Base-by-base conservation (phyloP, 2,113 vertebrate genomes). In the Tautogolabrus adspersus region DNA sequence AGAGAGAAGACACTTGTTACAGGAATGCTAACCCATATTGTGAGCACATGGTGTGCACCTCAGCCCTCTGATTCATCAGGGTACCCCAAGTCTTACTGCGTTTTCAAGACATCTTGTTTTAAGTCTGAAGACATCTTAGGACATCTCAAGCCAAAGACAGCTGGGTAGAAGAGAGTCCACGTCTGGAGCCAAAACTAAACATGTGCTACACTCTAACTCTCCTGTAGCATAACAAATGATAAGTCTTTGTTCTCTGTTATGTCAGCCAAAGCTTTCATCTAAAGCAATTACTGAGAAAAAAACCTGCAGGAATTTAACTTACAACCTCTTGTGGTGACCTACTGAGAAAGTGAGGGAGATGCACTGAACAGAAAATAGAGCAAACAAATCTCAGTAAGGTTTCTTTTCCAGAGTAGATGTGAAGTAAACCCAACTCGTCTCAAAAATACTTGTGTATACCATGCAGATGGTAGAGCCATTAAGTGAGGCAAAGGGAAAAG, bases 211-310 rank as follows among this genome's bases (percentile, higher is more conserved):
- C 77, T 66, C 81, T n/a, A 66, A 57, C 69, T 74, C 70, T 84
- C 69, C 75, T 64, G 69, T 54, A 84, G 70, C 71, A 84, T 84
- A 89, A 89, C 84, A 76, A 86, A 87, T 77, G 76, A 81, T 58
- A 72, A 81, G 79, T 77, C 84, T 86, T 88, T 89, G 82, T 87
- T 88, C 87, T 87, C 82, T 72, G 76, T 77, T 73, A 67, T 83
- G 70, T 85, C 77, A 73, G 82, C 84, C 66, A 71, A 73, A 67
- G 85, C 82, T 91, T 91, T 92, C 79, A 91, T 89, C 85, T 74
- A 62, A 67, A 44, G 44, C 78, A 83, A 79, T 84, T 79, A 88
- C 81, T 77, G 34, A 54, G 73, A 46, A 73, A 63, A 75, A 71
- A 18, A 60, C 72, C 79, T 4, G 75, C 72, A 77, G 89, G 82